Evolutionary conservation across 2,797 vertebrate species (phyloP).

Genomic region (Ciconia nigra): DNA sequence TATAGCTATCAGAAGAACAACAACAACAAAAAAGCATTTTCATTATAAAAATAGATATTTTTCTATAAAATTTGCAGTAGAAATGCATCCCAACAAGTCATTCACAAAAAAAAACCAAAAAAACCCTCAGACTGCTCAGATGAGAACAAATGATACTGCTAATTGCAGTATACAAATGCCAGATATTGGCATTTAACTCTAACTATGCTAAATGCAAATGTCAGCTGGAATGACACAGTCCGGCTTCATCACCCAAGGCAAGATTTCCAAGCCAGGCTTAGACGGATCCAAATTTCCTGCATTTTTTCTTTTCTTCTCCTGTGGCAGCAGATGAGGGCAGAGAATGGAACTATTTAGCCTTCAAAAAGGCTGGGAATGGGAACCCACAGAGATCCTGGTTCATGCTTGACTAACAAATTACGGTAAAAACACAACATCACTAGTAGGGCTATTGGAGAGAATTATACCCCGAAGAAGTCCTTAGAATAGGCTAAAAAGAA

Average conservation of each 20-base stretch:
- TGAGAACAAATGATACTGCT: constrained; percentile 24
- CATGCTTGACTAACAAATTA: constrained; percentile 65
- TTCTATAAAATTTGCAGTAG: background rate
- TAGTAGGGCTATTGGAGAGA: constrained; percentile 33
- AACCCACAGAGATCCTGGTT: constrained; percentile 58
- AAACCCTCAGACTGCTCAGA: background rate
- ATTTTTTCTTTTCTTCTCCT: constrained; percentile 60
- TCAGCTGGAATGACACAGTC: constrained; percentile 38
- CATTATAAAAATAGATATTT: background rate
- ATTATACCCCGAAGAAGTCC: constrained; percentile 37
- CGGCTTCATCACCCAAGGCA: constrained; percentile 37
- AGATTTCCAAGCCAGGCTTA: constrained; percentile 30
- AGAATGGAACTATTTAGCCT: constrained; percentile 44
- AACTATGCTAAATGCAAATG: constrained; percentile 7
- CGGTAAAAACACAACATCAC: constrained; percentile 47
- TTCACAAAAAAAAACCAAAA: background rate
- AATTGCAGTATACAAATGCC: constrained; percentile 11
- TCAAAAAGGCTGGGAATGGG: constrained; percentile 16
- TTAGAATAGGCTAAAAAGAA: constrained; percentile 48
- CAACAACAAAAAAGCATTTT: background rate
- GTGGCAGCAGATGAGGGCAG: constrained; percentile 25
- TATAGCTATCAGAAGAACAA: background rate
- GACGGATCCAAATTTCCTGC: constrained; percentile 27
- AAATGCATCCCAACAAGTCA: background rate
- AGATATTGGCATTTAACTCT: constrained; percentile 38